Conservation (phyloP, 2,113 vertebrate species). For the Rynchops niger region DNA sequence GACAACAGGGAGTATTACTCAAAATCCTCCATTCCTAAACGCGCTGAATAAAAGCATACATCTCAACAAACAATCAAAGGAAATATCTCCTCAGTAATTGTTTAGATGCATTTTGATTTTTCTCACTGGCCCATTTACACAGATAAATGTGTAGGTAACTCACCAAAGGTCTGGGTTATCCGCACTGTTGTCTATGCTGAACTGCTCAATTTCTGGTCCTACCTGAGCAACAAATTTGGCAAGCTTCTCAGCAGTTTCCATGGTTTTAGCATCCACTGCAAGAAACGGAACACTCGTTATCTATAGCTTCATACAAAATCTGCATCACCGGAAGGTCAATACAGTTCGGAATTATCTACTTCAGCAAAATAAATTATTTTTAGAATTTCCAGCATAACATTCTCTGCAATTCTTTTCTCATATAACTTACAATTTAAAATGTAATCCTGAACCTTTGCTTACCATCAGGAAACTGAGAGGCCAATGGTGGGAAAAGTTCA, state of each 20-base stretch:
- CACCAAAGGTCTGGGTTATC: conserved; percentile 83
- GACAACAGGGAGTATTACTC: not conserved
- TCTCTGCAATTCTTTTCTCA: not conserved
- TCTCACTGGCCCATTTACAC: not conserved
- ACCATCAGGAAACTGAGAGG: conserved; percentile 61
- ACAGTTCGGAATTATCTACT: not conserved
- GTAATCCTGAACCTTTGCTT: not conserved
- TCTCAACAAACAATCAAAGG: not conserved
- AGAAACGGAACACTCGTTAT: not conserved
- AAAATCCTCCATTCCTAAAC: not conserved
- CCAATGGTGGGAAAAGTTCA: not conserved
- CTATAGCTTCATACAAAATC: not conserved
- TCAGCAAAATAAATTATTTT: not conserved
- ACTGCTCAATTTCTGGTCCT: conserved; percentile 80
- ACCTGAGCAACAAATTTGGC: conserved; percentile 80
- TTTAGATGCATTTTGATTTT: not conserved
- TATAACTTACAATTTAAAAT: not conserved
- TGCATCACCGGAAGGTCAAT: not conserved
- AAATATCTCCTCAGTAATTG: not conserved
- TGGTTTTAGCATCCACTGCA: conserved; percentile 77
- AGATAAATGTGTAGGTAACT: not conserved
- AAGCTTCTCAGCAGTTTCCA: conserved; percentile 79
- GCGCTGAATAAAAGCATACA: not conserved
- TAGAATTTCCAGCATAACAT: not conserved
- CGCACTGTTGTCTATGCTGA: conserved; percentile 80